Percentiles rank a stretch among this genome's conserved stretches.
Evolutionary conservation across 2,113 vertebrate species (phyloP).

Genomic region (Archilochus colubris): DNA sequence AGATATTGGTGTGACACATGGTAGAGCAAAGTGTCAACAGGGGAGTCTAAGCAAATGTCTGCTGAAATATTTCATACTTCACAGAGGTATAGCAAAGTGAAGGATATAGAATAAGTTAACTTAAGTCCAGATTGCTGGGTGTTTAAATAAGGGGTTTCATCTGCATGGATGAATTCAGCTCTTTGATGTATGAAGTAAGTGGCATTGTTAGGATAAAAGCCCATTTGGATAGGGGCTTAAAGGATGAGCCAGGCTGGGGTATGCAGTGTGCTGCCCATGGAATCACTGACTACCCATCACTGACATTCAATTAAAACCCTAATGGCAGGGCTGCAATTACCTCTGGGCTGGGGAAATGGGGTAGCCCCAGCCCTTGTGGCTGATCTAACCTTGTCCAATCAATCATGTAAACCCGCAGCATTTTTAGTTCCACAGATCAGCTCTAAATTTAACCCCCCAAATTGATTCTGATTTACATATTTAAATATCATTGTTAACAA

Average conservation of each 20-base stretch:
- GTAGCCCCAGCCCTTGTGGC: not conserved
- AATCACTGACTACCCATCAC: not conserved
- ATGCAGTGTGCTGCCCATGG: not conserved
- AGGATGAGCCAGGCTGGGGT: not conserved
- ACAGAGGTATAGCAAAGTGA: not conserved
- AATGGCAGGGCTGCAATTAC: not conserved
- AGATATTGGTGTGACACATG: slow-evolving; percentile 5
- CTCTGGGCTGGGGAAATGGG: not conserved
- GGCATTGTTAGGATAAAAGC: not conserved
- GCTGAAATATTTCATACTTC: not conserved
- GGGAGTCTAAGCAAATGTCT: not conserved
- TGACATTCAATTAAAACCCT: not conserved
- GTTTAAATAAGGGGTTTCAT: not conserved
- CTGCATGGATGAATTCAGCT: not conserved
- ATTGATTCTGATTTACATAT: not conserved
- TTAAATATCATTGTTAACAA: not conserved
- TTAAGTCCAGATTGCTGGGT: not conserved
- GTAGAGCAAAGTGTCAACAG: slow-evolving; percentile 4
- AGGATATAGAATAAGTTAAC: not conserved
- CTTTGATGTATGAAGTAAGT: not conserved
- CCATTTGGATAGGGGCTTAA: not conserved
- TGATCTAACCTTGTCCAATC: not conserved
- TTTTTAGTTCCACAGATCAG: not conserved
- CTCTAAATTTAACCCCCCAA: not conserved
- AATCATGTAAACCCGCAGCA: not conserved